These are phyloP conservation scores for Amphiprion ocellaris DNA, from an alignment of 2,113 vertebrate species.

Conservation along the genomic window DNA sequence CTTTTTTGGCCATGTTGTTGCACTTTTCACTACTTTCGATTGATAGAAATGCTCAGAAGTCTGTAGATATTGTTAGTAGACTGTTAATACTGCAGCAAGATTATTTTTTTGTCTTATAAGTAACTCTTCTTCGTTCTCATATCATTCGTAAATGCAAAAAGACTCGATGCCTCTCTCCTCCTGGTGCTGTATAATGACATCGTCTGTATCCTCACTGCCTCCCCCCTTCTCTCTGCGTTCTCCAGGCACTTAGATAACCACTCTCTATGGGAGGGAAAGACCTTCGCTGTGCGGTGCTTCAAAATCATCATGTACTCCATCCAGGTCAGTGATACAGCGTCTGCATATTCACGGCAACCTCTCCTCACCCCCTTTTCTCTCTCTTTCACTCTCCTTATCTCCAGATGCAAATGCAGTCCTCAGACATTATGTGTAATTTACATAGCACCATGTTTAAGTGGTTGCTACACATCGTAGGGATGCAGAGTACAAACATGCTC, in stretches of 20 bases:
- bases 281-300: conserved; percentile 95
- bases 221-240: conserved; percentile 29
- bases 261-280: conserved; percentile 95
- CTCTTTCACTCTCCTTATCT: neutral
- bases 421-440: conserved; percentile 6
- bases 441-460: neutral
- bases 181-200: conserved; percentile 35
- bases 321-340: conserved; percentile 85
- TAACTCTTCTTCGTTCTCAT: neutral
- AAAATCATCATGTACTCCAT: conserved; percentile 99
- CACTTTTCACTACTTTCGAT: neutral
- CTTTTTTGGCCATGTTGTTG: neutral
- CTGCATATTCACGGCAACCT: neutral
- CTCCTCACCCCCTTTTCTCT: neutral
- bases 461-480: neutral
- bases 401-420: neutral
- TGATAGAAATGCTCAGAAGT: neutral
- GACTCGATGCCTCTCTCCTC: conserved; percentile 17
- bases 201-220: conserved; percentile 13
- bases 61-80: neutral
- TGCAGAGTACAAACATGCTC: neutral
- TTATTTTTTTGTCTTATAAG: no score
- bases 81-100: neutral
- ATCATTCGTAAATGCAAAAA: conserved; percentile 1
- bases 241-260: conserved; percentile 96